Conservation (phyloP, 2,113 vertebrate genomes). For the Aptenodytes patagonicus region DNA sequence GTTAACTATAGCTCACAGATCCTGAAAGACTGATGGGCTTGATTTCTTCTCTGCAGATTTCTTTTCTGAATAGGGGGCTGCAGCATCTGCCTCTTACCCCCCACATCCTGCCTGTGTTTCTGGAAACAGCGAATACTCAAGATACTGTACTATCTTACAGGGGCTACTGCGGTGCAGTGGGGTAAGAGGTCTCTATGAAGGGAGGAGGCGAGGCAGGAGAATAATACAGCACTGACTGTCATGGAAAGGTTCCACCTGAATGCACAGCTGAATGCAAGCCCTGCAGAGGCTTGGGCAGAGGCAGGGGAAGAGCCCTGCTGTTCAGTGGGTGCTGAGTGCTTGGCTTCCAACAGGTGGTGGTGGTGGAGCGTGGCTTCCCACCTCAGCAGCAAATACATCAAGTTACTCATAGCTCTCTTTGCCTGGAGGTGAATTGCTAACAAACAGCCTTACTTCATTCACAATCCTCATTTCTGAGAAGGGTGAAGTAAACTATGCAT, state of each 20-base stretch:
- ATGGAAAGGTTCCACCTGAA: neutral
- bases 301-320: neutral
- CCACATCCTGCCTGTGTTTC: neutral
- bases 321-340: neutral
- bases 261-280: neutral
- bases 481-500: too few relatives aligned
- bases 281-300: neutral
- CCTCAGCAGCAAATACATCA: neutral
- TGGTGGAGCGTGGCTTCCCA: too few relatives aligned
- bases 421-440: neutral
- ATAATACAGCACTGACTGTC: neutral
- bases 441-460: neutral
- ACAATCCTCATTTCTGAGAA: neutral
- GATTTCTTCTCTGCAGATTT: neutral
- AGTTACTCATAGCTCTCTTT: neutral
- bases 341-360: neutral
- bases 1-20: neutral
- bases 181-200: neutral
- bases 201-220: neutral
- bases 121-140: neutral
- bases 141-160: neutral
- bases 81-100: neutral
- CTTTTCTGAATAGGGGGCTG: neutral
- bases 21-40: neutral
- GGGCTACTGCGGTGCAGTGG: accelerated